These are phyloP conservation scores for Bufo bufo DNA, from an alignment of 2,113 vertebrate genomes.

Conservation along the genomic window DNA sequence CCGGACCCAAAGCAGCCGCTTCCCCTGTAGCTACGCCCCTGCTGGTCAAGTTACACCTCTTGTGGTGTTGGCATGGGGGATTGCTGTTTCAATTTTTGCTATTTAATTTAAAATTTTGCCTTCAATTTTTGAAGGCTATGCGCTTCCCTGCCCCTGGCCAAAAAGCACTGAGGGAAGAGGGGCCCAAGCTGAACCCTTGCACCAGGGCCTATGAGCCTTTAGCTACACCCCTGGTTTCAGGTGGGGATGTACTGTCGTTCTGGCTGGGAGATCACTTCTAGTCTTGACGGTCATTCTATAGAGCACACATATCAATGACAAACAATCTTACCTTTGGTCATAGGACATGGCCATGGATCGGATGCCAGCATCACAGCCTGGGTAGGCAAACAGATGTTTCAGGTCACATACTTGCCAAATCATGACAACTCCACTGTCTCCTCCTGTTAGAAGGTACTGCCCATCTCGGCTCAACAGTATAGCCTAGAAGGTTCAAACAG, in stretches of 20 bases:
- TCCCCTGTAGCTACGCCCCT: too few species aligned
- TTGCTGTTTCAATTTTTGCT: too few species aligned
- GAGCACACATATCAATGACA: too few species aligned
- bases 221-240: background rate
- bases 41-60: too few species aligned
- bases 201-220: too few species aligned
- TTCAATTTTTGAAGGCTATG: too few species aligned
- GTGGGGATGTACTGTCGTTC: background rate
- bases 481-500: slow-evolving; percentile 73
- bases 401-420: slow-evolving; percentile 91
- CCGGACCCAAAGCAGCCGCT: too few species aligned
- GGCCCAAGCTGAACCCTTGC: too few species aligned
- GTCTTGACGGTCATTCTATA: background rate
- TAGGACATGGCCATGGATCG: slow-evolving; percentile 94
- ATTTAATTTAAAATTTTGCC: too few species aligned
- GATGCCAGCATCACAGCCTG: slow-evolving; percentile 94
- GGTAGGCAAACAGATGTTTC: slow-evolving; percentile 90
- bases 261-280: background rate
- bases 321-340: slow-evolving; percentile 89
- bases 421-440: slow-evolving; percentile 86
- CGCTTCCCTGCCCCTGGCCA: too few species aligned
- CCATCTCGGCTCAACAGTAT: slow-evolving; percentile 93
- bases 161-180: too few species aligned
- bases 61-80: too few species aligned
- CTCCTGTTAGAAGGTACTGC: slow-evolving; percentile 94